Conservation (phyloP, 2,113 vertebrate genomes). For the Elachura formosa region DNA sequence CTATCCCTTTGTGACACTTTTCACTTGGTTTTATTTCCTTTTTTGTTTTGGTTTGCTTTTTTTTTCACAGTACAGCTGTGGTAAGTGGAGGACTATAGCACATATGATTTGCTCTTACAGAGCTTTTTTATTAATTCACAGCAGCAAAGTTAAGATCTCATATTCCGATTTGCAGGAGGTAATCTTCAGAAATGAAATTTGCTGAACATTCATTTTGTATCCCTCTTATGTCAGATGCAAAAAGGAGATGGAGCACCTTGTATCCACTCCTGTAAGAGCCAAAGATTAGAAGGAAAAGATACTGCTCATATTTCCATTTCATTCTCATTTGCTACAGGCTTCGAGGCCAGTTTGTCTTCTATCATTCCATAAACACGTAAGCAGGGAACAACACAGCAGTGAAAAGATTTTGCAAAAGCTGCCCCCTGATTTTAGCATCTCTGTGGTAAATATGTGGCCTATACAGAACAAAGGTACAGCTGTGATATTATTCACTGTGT, state of each 20-base stretch:
- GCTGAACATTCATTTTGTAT: not conserved
- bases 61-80: not conserved
- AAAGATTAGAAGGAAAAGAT: slow-evolving; percentile 35
- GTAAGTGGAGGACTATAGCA: not conserved
- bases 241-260: slow-evolving; percentile 27
- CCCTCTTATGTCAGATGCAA: slow-evolving; percentile 5
- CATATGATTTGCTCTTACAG: not conserved
- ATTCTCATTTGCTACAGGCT: not conserved
- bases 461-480: not conserved
- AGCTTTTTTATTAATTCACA: slow-evolving; percentile 41
- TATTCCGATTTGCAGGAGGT: slow-evolving; percentile 1
- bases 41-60: not conserved
- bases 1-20: not conserved
- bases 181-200: slow-evolving; percentile 51
- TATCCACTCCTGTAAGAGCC: not conserved
- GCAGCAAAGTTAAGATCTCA: slow-evolving; percentile 28
- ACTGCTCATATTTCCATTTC: not conserved
- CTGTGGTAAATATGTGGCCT: not conserved
- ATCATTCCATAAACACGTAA: not conserved
- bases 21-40: not conserved
- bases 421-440: not conserved
- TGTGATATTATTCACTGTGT: not conserved
- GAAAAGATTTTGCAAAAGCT: not conserved
- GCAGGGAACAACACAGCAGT: not conserved
- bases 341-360: not conserved